Conservation (phyloP, 1,140 invertebrate species). For the Drosophila quadrilineata region DNA sequence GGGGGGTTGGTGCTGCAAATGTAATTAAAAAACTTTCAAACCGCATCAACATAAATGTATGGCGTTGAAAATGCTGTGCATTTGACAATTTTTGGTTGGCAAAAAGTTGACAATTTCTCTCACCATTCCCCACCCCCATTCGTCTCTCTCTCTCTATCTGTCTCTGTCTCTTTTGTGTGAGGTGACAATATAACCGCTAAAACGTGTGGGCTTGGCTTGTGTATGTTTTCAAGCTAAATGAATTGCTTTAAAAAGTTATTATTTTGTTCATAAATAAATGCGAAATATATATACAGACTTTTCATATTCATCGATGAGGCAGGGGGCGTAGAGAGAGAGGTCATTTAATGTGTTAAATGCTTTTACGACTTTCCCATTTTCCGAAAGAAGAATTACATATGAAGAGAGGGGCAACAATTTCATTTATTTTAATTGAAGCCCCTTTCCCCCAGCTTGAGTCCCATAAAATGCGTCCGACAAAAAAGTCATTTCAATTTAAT, state of each 20-base stretch:
- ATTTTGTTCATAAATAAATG: conserved; percentile 69
- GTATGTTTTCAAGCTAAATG: conserved; percentile 53
- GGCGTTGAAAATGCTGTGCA: conserved; percentile 69
- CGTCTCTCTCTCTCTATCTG: conserved; percentile 1
- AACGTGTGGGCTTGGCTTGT: conserved; percentile 32
- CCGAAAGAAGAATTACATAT: neutral
- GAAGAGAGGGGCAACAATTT: conserved; percentile 23
- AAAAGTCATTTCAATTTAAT: conserved; percentile 60
- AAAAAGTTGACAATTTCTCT: conserved; percentile 67
- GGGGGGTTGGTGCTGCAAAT: conserved; percentile 47
- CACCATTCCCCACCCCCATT: conserved; percentile 2
- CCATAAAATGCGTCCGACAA: conserved; percentile 38
- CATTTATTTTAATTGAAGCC: conserved; percentile 69
- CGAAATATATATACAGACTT: too few species aligned
- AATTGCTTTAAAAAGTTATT: conserved; percentile 68
- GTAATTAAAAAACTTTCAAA: conserved; percentile 77
- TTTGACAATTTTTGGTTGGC: conserved; percentile 74
- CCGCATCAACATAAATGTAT: conserved; percentile 78
- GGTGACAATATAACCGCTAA: conserved; percentile 43
- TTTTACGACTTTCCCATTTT: conserved; percentile 32
- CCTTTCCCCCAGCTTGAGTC: neutral
- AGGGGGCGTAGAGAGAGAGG: too few species aligned
- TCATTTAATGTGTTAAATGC: conserved; percentile 51
- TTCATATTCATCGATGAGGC: conserved; percentile 57
- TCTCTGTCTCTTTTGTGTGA: conserved; percentile 8